Conservation (phyloP, 2,797 vertebrate species). For the Sebastes kiyomatsui region DNA sequence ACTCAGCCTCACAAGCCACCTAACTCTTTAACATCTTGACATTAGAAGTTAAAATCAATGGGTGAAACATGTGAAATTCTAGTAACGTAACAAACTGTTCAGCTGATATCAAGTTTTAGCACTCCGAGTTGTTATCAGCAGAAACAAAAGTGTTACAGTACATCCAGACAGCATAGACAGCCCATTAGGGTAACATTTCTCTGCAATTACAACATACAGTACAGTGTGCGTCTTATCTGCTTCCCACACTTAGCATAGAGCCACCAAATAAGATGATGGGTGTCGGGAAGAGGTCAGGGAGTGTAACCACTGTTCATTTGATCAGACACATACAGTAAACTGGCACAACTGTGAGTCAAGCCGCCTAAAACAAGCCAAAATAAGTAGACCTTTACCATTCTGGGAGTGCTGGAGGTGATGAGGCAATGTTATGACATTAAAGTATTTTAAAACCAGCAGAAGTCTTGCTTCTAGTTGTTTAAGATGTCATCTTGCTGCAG, state of each 20-base stretch:
- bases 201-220: conserved; percentile 16
- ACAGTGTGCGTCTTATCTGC: conserved; percentile 1
- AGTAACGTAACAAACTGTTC: not conserved
- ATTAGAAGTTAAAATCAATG: not conserved
- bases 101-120: not conserved
- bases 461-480: not conserved
- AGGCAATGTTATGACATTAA: not conserved
- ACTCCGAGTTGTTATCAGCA: conserved; percentile 9
- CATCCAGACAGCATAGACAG: conserved; percentile 25
- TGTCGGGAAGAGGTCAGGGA: not conserved
- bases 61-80: not conserved
- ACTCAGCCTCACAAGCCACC: not conserved
- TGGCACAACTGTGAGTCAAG: not conserved
- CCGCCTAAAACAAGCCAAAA: not conserved
- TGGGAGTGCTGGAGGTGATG: not conserved
- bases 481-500: not conserved
- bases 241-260: not conserved
- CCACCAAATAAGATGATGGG: conserved; percentile 10
- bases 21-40: not conserved
- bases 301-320: not conserved
- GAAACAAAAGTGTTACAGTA: conserved; percentile 3
- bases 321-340: not conserved
- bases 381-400: not conserved
- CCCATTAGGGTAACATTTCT: conserved; percentile 26
- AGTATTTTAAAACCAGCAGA: not conserved